Percentiles rank a stretch among this genome's conserved stretches.
phyloP scores from a whole-genome alignment of 2,797 vertebrate genomes.

The Gymnopithys bicolor region DNA sequence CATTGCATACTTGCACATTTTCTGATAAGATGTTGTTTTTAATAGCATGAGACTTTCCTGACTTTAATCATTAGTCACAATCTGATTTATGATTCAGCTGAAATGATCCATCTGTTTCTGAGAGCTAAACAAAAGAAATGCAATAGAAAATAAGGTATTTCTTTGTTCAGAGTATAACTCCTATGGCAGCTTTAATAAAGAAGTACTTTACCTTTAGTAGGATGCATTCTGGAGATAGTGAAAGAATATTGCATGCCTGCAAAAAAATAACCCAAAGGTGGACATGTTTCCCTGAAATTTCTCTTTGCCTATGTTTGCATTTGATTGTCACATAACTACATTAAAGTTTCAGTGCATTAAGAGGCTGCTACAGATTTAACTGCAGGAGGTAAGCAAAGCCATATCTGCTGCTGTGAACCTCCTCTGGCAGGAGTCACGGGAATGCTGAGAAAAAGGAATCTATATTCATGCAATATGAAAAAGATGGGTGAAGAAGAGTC shows the following conservation, averaged over 20 bases:
- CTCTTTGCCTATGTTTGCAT: background rate
- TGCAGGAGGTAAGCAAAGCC: background rate
- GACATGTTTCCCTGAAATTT: background rate
- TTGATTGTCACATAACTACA: background rate
- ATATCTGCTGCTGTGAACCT: background rate
- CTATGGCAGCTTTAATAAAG: background rate
- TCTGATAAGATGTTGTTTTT: background rate
- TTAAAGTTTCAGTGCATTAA: background rate
- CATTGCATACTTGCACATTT: background rate
- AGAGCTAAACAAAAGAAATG: background rate
- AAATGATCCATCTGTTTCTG: constrained; percentile 34
- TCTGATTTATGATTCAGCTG: constrained; percentile 24
- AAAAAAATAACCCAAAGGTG: background rate
- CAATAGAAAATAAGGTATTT: background rate
- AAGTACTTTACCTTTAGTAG: background rate
- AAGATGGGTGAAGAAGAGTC: background rate
- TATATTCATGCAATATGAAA: background rate
- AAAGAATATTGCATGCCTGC: background rate
- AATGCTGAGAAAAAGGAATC: background rate
- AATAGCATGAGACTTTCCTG: background rate
- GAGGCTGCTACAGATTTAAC: background rate
- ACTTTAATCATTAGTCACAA: background rate
- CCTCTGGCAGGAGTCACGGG: background rate
- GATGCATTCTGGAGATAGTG: background rate
- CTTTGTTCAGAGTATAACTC: background rate